Conservation (phyloP, 2,888 invertebrate genomes). For the Meiosimyza decipiens region DNA sequence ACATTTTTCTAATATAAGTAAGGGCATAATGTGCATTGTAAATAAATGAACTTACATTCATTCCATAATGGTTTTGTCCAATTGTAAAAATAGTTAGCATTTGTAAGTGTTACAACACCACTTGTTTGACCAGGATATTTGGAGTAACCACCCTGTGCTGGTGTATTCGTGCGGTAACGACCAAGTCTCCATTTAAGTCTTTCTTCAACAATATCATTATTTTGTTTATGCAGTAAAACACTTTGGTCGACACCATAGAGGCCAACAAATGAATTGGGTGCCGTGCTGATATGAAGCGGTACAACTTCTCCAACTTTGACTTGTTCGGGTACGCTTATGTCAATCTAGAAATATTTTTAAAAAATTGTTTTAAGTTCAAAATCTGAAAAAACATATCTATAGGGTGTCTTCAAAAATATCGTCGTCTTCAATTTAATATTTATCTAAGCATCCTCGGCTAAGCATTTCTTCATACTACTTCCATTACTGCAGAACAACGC, state of each 20-base stretch:
- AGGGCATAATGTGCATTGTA: too few relatives aligned
- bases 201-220: constrained; percentile 69
- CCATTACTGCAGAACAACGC: too few relatives aligned
- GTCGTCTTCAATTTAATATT: too few relatives aligned
- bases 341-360: constrained; percentile 68
- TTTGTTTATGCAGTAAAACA: constrained; percentile 76
- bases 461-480: too few relatives aligned
- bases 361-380: too few relatives aligned
- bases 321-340: constrained; percentile 74
- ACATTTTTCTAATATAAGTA: too few relatives aligned
- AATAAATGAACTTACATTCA: not conserved
- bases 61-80: constrained; percentile 52
- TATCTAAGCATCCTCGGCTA: too few relatives aligned
- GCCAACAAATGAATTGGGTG: constrained; percentile 87
- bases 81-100: constrained; percentile 61
- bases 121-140: constrained; percentile 57
- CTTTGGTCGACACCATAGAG: constrained; percentile 89
- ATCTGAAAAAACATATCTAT: too few relatives aligned
- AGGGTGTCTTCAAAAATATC: not conserved
- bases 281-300: constrained; percentile 82
- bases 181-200: constrained; percentile 73
- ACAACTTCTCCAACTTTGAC: constrained; percentile 83
- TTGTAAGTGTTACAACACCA: constrained; percentile 63
- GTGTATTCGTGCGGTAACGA: constrained; percentile 70
- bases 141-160: constrained; percentile 61